phyloP scores from a whole-genome alignment of 2,797 vertebrate species.

The Silurus lanzhouensis region DNA sequence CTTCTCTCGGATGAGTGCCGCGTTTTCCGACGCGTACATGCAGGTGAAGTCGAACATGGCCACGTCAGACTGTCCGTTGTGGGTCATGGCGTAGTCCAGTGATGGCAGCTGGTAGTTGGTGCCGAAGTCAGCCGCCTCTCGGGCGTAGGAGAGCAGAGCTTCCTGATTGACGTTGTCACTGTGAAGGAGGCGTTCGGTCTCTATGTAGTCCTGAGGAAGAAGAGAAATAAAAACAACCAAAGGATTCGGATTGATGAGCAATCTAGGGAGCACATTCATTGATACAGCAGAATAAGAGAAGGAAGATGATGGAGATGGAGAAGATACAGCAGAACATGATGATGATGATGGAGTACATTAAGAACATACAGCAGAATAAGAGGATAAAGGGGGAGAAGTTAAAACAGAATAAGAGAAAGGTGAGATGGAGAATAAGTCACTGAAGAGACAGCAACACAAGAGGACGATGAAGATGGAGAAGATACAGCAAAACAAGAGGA shows the following conservation, averaged over 20 bases:
- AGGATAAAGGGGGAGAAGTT: no score
- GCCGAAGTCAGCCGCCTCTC: constrained; percentile 95
- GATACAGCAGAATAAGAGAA: neutral
- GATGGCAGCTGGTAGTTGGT: constrained; percentile 96
- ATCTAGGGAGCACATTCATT: no score
- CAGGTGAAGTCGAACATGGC: constrained; percentile 99
- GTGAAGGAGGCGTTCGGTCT: constrained; percentile 89
- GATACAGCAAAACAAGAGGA: neutral
- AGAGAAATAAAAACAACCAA: neutral
- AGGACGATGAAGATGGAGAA: neutral
- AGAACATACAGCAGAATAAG: neutral
- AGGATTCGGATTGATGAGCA: no score
- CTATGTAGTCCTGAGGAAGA: constrained; percentile 81
- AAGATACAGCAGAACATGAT: neutral
- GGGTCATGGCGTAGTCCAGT: constrained; percentile 94
- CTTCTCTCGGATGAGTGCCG: constrained; percentile 87
- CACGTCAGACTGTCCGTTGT: constrained; percentile 90
- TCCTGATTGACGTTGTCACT: constrained; percentile 89
- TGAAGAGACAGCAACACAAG: no score
- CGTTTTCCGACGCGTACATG: constrained; percentile 97
- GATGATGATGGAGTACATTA: neutral
- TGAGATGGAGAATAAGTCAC: no score
- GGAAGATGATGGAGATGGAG: neutral
- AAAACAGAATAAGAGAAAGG: no score
- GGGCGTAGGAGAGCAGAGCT: constrained; percentile 88